Conservation (phyloP, 2,888 invertebrate species). For the Acanthoscelides obtectus region DNA sequence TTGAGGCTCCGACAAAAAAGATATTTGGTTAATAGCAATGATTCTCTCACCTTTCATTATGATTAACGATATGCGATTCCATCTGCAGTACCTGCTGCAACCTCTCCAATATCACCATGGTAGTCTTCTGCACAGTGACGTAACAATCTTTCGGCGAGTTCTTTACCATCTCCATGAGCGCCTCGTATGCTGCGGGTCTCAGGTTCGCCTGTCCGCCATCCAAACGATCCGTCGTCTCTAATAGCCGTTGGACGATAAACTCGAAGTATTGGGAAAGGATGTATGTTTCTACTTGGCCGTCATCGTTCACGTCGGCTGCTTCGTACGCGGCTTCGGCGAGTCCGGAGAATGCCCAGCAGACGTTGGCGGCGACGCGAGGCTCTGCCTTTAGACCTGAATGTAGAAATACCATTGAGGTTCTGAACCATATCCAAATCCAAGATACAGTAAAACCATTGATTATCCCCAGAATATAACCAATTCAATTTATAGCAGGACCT, state of each 20-base stretch:
- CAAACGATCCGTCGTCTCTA: slow-evolving; percentile 91
- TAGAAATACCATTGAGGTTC: no score
- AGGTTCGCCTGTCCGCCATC: slow-evolving; percentile 93
- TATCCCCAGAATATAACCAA: no score
- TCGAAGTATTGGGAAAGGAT: slow-evolving; percentile 92
- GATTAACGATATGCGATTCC: slow-evolving; percentile 83
- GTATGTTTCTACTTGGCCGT: slow-evolving; percentile 82
- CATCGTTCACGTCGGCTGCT: slow-evolving; percentile 65
- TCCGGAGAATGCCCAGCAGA: slow-evolving; percentile 98
- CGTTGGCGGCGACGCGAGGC: slow-evolving; percentile 94
- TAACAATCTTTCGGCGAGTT: slow-evolving; percentile 98
- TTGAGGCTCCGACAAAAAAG: no score
- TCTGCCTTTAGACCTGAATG: slow-evolving; percentile 76
- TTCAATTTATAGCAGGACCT: no score
- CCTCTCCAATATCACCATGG: slow-evolving; percentile 86
- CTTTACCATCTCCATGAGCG: slow-evolving; percentile 99
- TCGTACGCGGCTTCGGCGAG: slow-evolving; percentile 97
- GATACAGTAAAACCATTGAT: no score
- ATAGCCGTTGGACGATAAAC: slow-evolving; percentile 82
- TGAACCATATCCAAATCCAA: no score
- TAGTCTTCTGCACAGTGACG: slow-evolving; percentile 91
- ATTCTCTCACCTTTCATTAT: slow-evolving; percentile 57
- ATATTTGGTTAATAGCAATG: no score
- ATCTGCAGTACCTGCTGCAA: slow-evolving; percentile 92
- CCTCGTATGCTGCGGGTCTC: slow-evolving; percentile 96